phyloP scores from a whole-genome alignment of 2,113 vertebrate species.

The Xerus inauris region DNA sequence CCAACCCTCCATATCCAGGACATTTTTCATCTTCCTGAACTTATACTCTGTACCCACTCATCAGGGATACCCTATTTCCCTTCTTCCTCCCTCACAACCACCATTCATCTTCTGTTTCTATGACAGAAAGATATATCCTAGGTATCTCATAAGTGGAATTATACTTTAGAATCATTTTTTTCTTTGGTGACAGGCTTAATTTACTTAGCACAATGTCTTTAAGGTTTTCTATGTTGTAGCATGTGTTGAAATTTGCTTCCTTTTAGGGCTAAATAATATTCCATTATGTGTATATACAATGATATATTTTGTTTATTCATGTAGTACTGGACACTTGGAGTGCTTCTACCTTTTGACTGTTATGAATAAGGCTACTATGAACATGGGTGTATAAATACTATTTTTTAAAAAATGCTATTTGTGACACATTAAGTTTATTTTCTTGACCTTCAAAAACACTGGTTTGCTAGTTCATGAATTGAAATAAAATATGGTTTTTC shows the following conservation, averaged over 20 bases:
- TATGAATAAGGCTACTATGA: too few relatives aligned
- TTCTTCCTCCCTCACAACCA: too few relatives aligned
- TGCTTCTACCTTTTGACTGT: too few relatives aligned
- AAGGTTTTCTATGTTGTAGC: too few relatives aligned
- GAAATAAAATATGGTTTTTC: not conserved
- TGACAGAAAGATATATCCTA: not conserved
- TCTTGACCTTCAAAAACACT: constrained; percentile 1
- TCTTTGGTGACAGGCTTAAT: not conserved
- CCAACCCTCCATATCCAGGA: too few relatives aligned
- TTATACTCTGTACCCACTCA: not conserved
- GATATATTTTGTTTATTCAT: too few relatives aligned
- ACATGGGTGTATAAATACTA: not conserved
- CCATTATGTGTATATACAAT: too few relatives aligned
- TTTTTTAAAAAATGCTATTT: not conserved
- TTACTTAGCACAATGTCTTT: not conserved
- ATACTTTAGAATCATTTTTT: not conserved
- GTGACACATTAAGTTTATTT: not conserved
- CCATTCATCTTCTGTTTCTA: too few relatives aligned
- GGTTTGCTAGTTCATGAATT: not conserved
- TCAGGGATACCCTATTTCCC: not conserved
- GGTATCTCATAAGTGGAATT: not conserved
- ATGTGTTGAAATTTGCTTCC: too few relatives aligned
- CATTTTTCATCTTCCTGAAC: too few relatives aligned
- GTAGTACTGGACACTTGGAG: too few relatives aligned
- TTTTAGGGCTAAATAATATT: too few relatives aligned